Evolutionary conservation across 2,888 invertebrate species (phyloP).

Genomic region (Drosophila robusta): DNA sequence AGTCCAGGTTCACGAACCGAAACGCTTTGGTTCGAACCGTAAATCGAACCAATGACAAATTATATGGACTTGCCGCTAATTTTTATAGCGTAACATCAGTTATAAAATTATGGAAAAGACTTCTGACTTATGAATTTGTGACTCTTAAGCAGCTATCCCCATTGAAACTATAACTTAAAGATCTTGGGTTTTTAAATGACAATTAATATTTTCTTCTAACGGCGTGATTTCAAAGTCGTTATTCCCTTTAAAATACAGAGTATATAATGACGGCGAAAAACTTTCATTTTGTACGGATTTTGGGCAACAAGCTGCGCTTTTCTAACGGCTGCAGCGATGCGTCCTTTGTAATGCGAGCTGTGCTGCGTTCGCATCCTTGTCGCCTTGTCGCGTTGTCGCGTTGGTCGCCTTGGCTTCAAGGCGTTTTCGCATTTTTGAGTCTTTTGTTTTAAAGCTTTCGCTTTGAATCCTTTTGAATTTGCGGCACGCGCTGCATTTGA

Average conservation of each 20-base stretch:
- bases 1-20: too few relatives aligned
- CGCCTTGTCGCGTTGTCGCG: neutral
- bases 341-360: conserved; percentile 33
- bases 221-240: neutral
- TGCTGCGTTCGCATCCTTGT: conserved; percentile 28
- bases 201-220: too few relatives aligned
- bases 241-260: neutral
- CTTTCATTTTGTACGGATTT: conserved; percentile 68
- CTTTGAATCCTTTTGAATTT: conserved; percentile 70
- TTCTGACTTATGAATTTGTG: too few relatives aligned
- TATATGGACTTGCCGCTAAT: too few relatives aligned
- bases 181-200: too few relatives aligned
- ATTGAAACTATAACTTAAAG: neutral
- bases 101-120: too few relatives aligned
- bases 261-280: conserved; percentile 37
- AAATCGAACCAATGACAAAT: too few relatives aligned
- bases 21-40: too few relatives aligned
- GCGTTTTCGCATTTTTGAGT: conserved; percentile 54
- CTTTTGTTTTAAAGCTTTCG: conserved; percentile 66
- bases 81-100: too few relatives aligned
- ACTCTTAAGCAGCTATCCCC: too few relatives aligned
- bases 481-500: conserved; percentile 71
- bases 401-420: conserved; percentile 40
- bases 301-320: conserved; percentile 45
- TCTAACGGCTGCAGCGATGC: conserved; percentile 43